Conservation (phyloP, 37 sponge, comb jelly and placozoan genomes). For the Dysidea cf. avara region DNA sequence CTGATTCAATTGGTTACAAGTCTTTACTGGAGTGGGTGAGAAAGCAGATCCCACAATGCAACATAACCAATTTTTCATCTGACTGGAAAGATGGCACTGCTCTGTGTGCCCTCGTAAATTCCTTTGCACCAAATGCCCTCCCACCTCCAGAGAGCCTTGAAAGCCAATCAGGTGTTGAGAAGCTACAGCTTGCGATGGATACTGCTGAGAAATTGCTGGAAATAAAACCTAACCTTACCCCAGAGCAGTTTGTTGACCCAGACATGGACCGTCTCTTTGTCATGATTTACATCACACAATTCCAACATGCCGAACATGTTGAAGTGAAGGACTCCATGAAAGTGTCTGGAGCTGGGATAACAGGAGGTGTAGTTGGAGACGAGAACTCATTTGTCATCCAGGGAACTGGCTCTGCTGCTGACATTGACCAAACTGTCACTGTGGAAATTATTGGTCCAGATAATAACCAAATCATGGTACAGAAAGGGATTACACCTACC, state of each 20-base stretch:
- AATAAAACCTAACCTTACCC: constrained; percentile 9
- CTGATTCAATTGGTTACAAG: constrained; percentile 35
- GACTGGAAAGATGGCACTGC: constrained; percentile 52
- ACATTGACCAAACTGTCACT: background rate
- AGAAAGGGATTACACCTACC: too few relatives aligned
- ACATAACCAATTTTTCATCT: constrained; percentile 40
- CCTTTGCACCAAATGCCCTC: constrained; percentile 26
- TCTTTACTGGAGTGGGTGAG: constrained; percentile 46
- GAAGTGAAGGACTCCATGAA: background rate
- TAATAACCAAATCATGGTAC: too few relatives aligned
- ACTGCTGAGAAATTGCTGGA: constrained; percentile 35
- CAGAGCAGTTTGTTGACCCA: constrained; percentile 48
- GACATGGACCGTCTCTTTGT: constrained; percentile 36
- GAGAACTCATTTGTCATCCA: background rate
- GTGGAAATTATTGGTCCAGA: too few relatives aligned
- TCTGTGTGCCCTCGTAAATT: constrained; percentile 39
- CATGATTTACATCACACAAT: constrained; percentile 60
- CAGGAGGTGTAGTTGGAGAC: constrained; percentile 1
- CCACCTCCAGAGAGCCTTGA: constrained; percentile 27
- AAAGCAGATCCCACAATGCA: constrained; percentile 23
- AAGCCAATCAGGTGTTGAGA: constrained; percentile 13
- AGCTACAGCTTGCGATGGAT: constrained; percentile 38
- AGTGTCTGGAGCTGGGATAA: constrained; percentile 13
- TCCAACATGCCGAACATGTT: constrained; percentile 10
- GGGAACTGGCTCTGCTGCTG: background rate